Evolutionary conservation across 2,113 vertebrate species (phyloP).

Genomic region (Burhinus oedicnemus): DNA sequence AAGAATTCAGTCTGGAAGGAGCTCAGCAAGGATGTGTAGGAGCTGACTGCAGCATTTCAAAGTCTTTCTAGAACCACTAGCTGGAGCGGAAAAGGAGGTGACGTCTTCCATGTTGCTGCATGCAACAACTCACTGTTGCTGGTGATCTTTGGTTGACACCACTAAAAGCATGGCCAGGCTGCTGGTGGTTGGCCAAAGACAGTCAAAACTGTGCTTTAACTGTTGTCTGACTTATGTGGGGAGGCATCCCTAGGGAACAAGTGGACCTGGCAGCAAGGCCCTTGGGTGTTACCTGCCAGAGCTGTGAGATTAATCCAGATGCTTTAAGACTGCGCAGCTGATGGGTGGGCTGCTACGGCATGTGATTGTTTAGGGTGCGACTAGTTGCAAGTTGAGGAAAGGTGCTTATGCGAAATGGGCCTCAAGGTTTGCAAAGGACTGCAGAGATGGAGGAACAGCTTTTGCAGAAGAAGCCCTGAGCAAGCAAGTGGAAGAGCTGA

Average conservation of each 20-base stretch:
- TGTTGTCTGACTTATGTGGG: background rate
- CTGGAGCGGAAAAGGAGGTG: background rate
- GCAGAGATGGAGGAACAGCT: background rate
- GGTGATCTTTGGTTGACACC: background rate
- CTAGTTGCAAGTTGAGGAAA: background rate
- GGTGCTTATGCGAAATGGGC: background rate
- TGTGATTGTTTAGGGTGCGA: fast-evolving
- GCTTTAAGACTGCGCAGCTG: background rate
- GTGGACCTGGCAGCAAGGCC: background rate
- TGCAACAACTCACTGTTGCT: fast-evolving
- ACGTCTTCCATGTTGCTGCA: background rate
- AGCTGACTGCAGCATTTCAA: background rate
- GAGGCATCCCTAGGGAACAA: background rate
- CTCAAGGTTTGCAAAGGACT: background rate
- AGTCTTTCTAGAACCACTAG: background rate
- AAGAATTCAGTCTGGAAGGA: background rate
- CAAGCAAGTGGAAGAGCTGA: background rate
- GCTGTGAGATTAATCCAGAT: background rate
- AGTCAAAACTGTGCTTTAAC: background rate
- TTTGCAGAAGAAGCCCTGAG: background rate
- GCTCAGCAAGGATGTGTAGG: background rate
- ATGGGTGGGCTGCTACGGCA: background rate
- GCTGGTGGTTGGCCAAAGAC: background rate
- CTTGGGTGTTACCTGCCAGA: background rate
- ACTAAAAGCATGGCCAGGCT: background rate